These are phyloP conservation scores for Taenioides sp. DNA, from an alignment of 2,797 vertebrate species.

Conservation along the genomic window DNA sequence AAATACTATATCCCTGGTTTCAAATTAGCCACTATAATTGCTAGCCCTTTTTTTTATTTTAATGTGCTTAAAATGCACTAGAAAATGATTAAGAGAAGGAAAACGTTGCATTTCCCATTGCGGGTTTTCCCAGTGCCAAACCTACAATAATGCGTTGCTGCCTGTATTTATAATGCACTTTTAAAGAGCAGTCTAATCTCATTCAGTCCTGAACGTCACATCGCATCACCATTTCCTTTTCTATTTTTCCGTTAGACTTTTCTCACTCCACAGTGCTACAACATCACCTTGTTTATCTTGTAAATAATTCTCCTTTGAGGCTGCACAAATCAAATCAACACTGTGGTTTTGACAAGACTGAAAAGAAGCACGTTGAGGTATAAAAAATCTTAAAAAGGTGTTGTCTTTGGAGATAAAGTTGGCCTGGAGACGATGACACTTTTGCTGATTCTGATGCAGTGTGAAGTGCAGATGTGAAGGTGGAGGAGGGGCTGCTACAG, in stretches of 20 bases:
- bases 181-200: too few relatives aligned
- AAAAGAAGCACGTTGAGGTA: constrained; percentile 38
- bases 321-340: constrained; percentile 72
- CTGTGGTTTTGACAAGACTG: constrained; percentile 74
- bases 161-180: too few relatives aligned
- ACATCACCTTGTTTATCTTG: constrained; percentile 78
- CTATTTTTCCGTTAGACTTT: constrained; percentile 46
- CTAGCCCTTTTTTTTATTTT: too few relatives aligned
- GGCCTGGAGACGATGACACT: constrained; percentile 70
- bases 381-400: constrained; percentile 49
- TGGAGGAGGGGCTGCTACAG: constrained; percentile 28
- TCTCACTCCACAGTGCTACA: constrained; percentile 69
- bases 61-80: too few relatives aligned
- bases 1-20: too few relatives aligned
- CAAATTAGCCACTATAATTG: too few relatives aligned
- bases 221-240: too few relatives aligned
- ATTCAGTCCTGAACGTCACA: too few relatives aligned
- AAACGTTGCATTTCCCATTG: too few relatives aligned
- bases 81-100: too few relatives aligned
- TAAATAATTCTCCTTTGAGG: constrained; percentile 77
- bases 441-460: constrained; percentile 67
- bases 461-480: constrained; percentile 56
- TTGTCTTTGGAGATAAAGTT: constrained; percentile 74
- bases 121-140: too few relatives aligned
- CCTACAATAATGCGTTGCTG: too few relatives aligned